Percentiles rank a stretch among this genome's conserved stretches.
Conservation (phyloP, 2,888 invertebrate species). For the Scaptodrosophila latifasciaeformis region DNA sequence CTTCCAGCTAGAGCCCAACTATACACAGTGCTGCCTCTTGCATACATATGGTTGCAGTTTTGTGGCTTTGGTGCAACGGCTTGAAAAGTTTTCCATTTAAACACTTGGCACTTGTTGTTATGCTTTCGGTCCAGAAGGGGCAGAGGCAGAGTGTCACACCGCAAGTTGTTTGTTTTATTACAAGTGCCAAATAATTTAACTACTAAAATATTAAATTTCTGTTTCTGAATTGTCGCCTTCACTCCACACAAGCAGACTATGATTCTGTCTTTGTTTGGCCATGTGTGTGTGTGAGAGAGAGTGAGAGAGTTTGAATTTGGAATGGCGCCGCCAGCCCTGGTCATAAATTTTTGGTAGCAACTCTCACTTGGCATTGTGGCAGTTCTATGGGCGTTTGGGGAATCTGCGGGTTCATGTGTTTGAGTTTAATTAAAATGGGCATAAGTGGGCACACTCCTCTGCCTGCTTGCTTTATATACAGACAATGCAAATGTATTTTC, state of each 20-base stretch:
- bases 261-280: no score
- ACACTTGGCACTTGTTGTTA: constrained; percentile 53
- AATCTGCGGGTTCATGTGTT: constrained; percentile 58
- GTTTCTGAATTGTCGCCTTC: constrained; percentile 58
- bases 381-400: constrained; percentile 63
- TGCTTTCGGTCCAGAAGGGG: neutral
- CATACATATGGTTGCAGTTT: constrained; percentile 34
- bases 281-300: constrained; percentile 6
- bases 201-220: constrained; percentile 70
- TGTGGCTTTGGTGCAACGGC: constrained; percentile 27
- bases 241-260: neutral
- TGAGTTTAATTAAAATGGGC: constrained; percentile 65
- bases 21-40: neutral
- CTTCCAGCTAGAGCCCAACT: constrained; percentile 13
- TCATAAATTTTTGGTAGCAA: constrained; percentile 49
- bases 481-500: no score
- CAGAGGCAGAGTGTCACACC: constrained; percentile 38
- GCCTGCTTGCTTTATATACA: neutral
- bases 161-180: constrained; percentile 64
- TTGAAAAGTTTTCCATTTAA: constrained; percentile 59
- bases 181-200: constrained; percentile 69
- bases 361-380: constrained; percentile 31
- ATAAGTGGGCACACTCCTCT: constrained; percentile 42
- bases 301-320: constrained; percentile 1
- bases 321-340: constrained; percentile 31